Base-by-base conservation (phyloP, 2,888 invertebrate species). In the Ennomos quercinarius region DNA sequence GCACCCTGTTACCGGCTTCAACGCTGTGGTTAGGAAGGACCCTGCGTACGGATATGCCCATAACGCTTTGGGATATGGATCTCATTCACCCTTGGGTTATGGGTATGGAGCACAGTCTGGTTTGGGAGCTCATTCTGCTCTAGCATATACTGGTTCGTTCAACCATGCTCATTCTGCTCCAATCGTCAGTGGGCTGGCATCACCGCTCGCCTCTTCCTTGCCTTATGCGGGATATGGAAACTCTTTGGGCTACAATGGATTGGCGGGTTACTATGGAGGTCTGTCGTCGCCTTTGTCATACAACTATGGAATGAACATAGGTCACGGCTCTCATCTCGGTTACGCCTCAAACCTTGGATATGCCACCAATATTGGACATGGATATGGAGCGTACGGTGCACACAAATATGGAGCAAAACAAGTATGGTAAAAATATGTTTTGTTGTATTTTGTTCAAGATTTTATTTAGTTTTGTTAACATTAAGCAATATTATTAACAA, bases 11-110 rank as follows among this genome's bases (percentile, higher is more conserved):
- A 85, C 88, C 67, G 93, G 93, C 5, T 93, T 93, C 79, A 93
- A 91, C 74, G 93, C 93, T 41, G 86, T 93, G 6, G 93, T 93
- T 0, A 86, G 85, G 68, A 89, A 86, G 61, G 87, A 89, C 62
- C 78, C 81, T 6, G 53, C 73, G 2, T 55, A 52, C 52, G 63
- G 63, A 42, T 58, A 61, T n/a, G 45, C 59, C 34, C 60, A 51
- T 8, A 59, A 50, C 39, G 39, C 13, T 42, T 40, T 49, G 9
- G 57, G 60, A 37, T 50, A 54, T 38, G 59, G 53, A 17, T n/a
- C 41, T 5, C n/a, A 34, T 4, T 34, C 35, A 6, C 4, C 27
- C 27, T 27, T 27, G 27, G 27, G 27, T 6, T 27, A 27, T 27
- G 51, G 54, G 8, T 44, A 51, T 17, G 56, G 57, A 51, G 27